Conservation (phyloP, 2,113 vertebrate genomes). For the Oncorhynchus masou region DNA sequence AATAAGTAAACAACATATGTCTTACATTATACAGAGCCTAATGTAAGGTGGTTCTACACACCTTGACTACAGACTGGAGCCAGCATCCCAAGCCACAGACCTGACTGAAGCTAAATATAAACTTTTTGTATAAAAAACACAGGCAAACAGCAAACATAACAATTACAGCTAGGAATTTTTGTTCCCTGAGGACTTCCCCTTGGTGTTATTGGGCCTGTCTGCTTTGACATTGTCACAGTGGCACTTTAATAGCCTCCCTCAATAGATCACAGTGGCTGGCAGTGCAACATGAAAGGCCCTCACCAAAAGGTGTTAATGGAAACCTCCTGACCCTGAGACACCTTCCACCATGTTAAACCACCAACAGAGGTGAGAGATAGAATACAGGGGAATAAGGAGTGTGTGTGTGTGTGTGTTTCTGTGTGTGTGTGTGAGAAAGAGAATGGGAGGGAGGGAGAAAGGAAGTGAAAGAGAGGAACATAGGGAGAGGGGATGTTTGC, state of each 20-base stretch:
- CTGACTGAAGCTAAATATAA: conserved; percentile 32
- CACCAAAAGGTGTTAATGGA: conserved; percentile 63
- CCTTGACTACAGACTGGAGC: background rate
- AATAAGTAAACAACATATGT: background rate
- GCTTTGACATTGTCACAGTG: conserved; percentile 25
- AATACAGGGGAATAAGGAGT: background rate
- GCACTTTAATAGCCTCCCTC: conserved; percentile 38
- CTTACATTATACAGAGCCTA: background rate
- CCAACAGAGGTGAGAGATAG: background rate
- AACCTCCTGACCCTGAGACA: conserved; percentile 45
- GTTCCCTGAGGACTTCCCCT: conserved; percentile 10
- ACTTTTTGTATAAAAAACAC: conserved; percentile 15
- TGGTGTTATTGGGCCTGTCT: background rate
- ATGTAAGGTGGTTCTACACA: background rate
- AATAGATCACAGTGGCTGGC: conserved; percentile 33
- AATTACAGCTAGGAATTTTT: conserved; percentile 26
- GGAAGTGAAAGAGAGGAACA: background rate
- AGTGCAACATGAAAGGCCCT: conserved; percentile 50
- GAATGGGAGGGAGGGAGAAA: background rate
- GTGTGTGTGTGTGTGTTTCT: background rate
- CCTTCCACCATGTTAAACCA: conserved; percentile 26
- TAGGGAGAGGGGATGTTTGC: conserved; percentile 25
- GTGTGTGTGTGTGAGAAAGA: background rate
- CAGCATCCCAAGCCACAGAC: background rate
- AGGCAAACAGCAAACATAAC: conserved; percentile 42